Evolutionary conservation across 2,797 vertebrate species (phyloP).

Genomic region (Crocodylus rhombifer): DNA sequence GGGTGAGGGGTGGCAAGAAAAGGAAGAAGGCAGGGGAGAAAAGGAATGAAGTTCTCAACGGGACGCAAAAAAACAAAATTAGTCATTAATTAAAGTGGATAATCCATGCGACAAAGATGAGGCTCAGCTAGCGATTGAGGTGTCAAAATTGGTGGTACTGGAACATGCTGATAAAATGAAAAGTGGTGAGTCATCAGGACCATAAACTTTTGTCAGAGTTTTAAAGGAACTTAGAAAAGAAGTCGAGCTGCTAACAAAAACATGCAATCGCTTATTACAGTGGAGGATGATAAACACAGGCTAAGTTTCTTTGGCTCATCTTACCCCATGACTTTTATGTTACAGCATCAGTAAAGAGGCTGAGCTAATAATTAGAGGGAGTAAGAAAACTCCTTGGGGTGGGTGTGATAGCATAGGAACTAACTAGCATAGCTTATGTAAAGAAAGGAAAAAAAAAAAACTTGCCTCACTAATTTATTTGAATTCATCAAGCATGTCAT

Average conservation of each 20-base stretch:
- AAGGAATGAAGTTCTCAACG: not conserved
- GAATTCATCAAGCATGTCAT: not conserved
- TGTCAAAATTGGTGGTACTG: conserved; percentile 64
- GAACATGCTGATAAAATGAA: conserved; percentile 64
- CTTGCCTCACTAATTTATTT: not conserved
- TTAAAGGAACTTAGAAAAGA: conserved; percentile 70
- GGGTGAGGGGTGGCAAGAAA: not conserved
- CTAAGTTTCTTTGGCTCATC: too few species aligned
- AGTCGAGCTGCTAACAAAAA: conserved; percentile 60
- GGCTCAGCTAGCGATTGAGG: conserved; percentile 60
- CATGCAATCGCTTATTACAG: conserved; percentile 70
- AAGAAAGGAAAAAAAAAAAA: conserved; percentile 23
- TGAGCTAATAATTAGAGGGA: conserved; percentile 66
- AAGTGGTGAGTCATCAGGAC: conserved; percentile 70
- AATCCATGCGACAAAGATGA: conserved; percentile 45
- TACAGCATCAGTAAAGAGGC: not conserved
- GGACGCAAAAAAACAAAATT: not conserved
- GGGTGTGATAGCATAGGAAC: conserved; percentile 39
- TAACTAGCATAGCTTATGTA: not conserved
- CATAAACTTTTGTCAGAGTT: conserved; percentile 68
- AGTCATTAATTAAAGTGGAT: fast-evolving
- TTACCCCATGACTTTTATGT: conserved; percentile 24
- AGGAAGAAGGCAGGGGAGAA: not conserved
- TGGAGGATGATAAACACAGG: conserved; percentile 33
- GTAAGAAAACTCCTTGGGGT: conserved; percentile 53